These are phyloP conservation scores for Turdus rufiventris DNA, from an alignment of 2,113 vertebrate genomes.

Conservation along the genomic window DNA sequence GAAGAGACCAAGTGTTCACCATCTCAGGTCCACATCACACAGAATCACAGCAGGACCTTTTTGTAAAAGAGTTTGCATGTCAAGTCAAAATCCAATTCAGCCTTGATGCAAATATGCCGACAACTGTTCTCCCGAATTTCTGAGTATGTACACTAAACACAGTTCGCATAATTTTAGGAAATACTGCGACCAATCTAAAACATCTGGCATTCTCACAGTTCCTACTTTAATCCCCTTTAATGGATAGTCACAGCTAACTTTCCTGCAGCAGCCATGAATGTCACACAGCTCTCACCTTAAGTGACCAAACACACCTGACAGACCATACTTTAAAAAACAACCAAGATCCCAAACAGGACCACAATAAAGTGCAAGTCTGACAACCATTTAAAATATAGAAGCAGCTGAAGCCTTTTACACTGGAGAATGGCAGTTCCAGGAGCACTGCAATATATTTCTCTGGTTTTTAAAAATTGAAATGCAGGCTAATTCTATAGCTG, in stretches of 20 bases:
- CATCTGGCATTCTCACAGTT: not conserved
- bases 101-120: not conserved
- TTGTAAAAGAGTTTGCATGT: too few relatives aligned
- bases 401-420: not conserved
- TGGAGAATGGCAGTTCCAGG: not conserved
- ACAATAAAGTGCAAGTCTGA: not conserved
- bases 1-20: not conserved
- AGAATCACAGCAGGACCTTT: not conserved
- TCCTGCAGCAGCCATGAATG: not conserved
- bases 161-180: not conserved
- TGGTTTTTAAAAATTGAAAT: not conserved
- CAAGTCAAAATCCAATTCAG: not conserved
- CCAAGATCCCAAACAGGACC: not conserved
- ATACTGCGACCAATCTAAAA: not conserved
- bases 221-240: not conserved
- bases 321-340: not conserved
- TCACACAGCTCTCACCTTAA: not conserved
- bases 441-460: not conserved
- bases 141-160: not conserved
- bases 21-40: fast-evolving
- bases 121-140: not conserved
- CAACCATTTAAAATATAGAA: not conserved
- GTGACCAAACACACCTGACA: not conserved
- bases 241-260: not conserved
- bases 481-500: not conserved